phyloP scores from a whole-genome alignment of 1,140 invertebrate genomes.

The Drosophila insularis region DNA sequence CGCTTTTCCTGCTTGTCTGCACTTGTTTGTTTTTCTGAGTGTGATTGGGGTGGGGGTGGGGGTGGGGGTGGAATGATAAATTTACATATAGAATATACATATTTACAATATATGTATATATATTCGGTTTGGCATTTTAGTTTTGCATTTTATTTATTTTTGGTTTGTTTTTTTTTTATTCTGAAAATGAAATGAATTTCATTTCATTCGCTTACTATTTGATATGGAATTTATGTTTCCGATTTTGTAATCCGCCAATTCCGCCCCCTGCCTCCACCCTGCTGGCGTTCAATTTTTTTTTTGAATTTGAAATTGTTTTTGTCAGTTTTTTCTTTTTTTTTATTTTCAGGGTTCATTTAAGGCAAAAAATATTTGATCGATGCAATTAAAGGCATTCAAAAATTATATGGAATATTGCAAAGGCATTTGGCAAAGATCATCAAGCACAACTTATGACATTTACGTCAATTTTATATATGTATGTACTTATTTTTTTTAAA shows the following conservation, averaged over 20 bases:
- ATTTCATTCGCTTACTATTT: conserved; percentile 30
- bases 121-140: conserved; percentile 61
- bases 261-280: neutral
- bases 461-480: neutral
- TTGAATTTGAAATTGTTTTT: conserved; percentile 1
- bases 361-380: neutral
- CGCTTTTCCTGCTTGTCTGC: conserved; percentile 48
- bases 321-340: neutral
- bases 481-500: too few relatives aligned
- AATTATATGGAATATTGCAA: conserved; percentile 1
- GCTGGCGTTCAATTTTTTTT: too few relatives aligned
- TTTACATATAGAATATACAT: conserved; percentile 42
- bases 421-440: neutral
- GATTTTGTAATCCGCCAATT: conserved; percentile 19
- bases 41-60: neutral
- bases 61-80: conserved; percentile 9
- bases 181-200: conserved; percentile 17
- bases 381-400: conserved; percentile 3
- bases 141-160: conserved; percentile 62
- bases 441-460: neutral
- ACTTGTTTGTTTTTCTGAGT: conserved; percentile 12
- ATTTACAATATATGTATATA: conserved; percentile 50
- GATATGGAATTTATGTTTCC: conserved; percentile 30
- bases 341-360: too few relatives aligned
- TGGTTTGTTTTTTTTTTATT: neutral